Conservation (phyloP, 2,113 vertebrate species). For the Cheilinus undulatus region DNA sequence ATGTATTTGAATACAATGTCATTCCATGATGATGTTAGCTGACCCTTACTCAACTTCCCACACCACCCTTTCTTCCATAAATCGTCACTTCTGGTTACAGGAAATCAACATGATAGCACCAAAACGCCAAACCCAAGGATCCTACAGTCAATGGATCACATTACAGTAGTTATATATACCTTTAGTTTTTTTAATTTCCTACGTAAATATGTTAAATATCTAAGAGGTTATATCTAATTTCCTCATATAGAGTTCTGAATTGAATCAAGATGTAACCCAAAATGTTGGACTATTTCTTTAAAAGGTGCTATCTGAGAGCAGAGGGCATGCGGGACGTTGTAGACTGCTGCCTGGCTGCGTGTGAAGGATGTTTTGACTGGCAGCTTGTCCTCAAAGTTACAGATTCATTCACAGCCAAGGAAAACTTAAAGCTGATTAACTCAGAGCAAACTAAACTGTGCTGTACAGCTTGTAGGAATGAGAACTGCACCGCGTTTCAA, state of each 20-base stretch:
- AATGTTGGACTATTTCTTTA: not conserved
- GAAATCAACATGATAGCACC: too few species aligned
- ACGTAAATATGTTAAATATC: not conserved
- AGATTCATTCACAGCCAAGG: constrained; percentile 18
- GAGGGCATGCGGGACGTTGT: not conserved
- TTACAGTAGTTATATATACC: too few species aligned
- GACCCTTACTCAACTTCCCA: too few species aligned
- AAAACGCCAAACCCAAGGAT: too few species aligned
- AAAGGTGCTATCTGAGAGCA: not conserved
- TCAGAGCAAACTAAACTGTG: not conserved
- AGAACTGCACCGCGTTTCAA: constrained; percentile 31
- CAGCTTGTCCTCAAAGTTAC: constrained; percentile 4
- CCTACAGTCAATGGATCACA: too few species aligned
- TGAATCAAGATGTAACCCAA: not conserved
- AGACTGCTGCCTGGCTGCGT: not conserved
- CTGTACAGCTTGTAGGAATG: not conserved
- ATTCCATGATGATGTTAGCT: too few species aligned
- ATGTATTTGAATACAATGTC: too few species aligned
- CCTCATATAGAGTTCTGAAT: not conserved
- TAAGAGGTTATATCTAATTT: not conserved
- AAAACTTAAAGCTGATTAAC: constrained; percentile 47
- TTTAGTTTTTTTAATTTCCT: too few species aligned
- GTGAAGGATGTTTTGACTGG: constrained; percentile 26
- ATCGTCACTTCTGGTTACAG: too few species aligned
- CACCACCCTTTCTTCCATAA: too few species aligned